Evolutionary conservation across 2,797 vertebrate species (phyloP), one percentile per base, ranked within the genome.

Genomic region (Pipistrellus pipistrellus): DNA sequence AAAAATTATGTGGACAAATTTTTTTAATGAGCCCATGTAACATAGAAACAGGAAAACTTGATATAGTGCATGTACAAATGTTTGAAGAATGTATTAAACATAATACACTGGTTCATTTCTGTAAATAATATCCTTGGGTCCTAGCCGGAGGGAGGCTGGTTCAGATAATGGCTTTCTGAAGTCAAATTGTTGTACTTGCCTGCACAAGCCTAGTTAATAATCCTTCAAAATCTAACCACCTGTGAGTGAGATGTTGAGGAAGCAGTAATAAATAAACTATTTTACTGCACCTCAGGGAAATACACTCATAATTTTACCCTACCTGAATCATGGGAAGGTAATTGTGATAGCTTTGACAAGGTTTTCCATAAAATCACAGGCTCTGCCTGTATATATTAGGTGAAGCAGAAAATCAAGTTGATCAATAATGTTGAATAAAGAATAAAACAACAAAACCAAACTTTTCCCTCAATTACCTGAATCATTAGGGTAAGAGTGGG

Each of bases 191-290:
- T 97, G 89, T 96, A 93, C 66, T 97, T 98, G 97, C 95, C 94
- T 96, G 91, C 88, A 91, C 90, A 96, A 84, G 80, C 90, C 95
- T 91, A 94, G 95, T 97, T 96, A 88, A 35, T 96, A 97, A 97
- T 95, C 97, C 96, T 97, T 98, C 97, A 96, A 95, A 96, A 96
- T 95, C 64, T 95, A 97, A 95, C 96, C 96, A 97, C 97, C 0
- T 35, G 93, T 96, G 71, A 96, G 90, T 95, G 93, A 84, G 92
- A 95, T 57, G 41, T 57, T 96, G 88, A 94, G 96, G 73, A 97
- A 97, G 76, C 81, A 95, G 85, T 95, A 97, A 87, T 94, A 97
- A 98, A 94, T 95, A 81, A 96, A 96, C 88, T 81, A 95, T 88
- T 94, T 59, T 96, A 96, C 83, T 96, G 75, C 57, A 97, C 95